Base-by-base conservation (phyloP, 2,797 vertebrate genomes). In the Poeciliopsis paucimaculata region DNA sequence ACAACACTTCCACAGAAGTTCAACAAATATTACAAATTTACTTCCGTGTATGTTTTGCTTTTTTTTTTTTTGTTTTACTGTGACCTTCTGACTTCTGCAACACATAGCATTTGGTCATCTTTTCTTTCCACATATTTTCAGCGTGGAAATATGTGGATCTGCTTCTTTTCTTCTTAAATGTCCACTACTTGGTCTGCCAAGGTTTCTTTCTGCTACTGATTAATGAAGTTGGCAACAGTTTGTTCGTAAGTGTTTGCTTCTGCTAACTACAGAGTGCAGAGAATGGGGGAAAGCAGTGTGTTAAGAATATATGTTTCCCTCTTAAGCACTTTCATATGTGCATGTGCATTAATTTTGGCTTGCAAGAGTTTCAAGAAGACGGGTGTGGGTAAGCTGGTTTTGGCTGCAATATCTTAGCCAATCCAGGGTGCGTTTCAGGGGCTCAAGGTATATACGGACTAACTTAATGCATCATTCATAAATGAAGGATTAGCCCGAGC, bases 401-500 rank as follows among this genome's bases (percentile, higher is more conserved):
- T 79, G 39, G 36, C 26, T 66, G n/a, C 46, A 64, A 34, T 46
- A 12, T 55, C 72, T 76, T 43, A 39, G 78, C 75, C 68, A 45
- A 73, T 81, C 9, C 15, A 82, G 41, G 57, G 68, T 76, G 60
- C 45, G 53, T 86, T 84, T 83, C 80, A 83, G 70, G 81, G 45
- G 64, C 70, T 77, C 64, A 75, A 73, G 31, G 82, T 70, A 34
- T 87, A 77, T 83, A 39, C 76, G 75, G 75, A 83, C 53, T 60
- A 49, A 78, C 43, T 82, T 26, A 79, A 68, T 82, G 72, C 83
- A 77, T 68, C 76, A 87, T 92, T 93, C 90, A 90, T 91, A 88
- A 90, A 88, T 77, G 64, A 73, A 88, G 88, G 88, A 93, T 94
- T 88, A 88, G 77, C 73, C 34, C 39, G 41, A 43, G 47, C 39